Evolutionary conservation across 1,140 invertebrate genomes (phyloP).

Genomic region (Bicyclus anynana): DNA sequence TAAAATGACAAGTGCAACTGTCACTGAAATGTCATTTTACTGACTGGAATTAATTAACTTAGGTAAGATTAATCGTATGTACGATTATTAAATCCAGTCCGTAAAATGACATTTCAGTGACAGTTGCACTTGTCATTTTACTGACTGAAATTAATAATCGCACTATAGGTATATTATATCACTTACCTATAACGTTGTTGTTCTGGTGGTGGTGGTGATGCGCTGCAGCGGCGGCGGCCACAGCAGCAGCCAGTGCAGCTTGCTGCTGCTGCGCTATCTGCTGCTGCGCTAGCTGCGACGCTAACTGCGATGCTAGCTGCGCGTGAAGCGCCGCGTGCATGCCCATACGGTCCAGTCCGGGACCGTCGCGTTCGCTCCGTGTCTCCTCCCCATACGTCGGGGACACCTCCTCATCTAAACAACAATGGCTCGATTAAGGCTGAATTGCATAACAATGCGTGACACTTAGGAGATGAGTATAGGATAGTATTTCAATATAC

Average conservation of each 20-base stretch:
- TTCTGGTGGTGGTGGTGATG: conserved; percentile 69
- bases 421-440: background rate
- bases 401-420: conserved; percentile 52
- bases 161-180: too few species aligned
- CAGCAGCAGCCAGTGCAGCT: conserved; percentile 64
- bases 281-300: conserved; percentile 18
- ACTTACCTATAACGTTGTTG: conserved; percentile 71
- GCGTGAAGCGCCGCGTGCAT: conserved; percentile 78
- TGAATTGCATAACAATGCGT: background rate
- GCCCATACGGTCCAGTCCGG: conserved; percentile 62
- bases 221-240: conserved; percentile 50
- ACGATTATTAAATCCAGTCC: too few species aligned
- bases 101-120: too few species aligned
- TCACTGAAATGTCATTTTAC: too few species aligned
- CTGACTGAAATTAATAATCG: too few species aligned
- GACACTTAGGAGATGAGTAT: background rate
- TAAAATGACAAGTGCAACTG: too few species aligned
- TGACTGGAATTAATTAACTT: too few species aligned
- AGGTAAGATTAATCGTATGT: too few species aligned
- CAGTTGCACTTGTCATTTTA: too few species aligned
- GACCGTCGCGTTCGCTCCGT: conserved; percentile 34
- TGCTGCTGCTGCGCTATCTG: conserved; percentile 61
- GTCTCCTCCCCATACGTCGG: conserved; percentile 45
- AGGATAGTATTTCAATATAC: too few species aligned
- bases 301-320: conserved; percentile 77